phyloP scores from a whole-genome alignment of 2,113 vertebrate species.

The Boleophthalmus pectinirostris region DNA sequence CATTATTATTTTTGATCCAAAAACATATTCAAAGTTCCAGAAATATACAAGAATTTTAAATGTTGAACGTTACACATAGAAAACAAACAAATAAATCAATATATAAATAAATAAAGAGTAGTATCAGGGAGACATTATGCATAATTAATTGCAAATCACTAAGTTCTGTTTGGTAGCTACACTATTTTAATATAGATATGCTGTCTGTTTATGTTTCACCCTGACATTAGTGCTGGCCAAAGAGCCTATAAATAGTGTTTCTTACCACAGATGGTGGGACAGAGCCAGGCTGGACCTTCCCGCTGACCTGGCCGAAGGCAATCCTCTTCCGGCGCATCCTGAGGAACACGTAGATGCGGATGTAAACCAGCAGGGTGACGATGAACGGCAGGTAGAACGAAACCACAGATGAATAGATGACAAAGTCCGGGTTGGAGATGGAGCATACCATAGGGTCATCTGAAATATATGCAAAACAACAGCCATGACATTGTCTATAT shows the following conservation, averaged over 20 bases:
- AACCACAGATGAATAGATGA: constrained; percentile 94
- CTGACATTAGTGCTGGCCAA: background rate
- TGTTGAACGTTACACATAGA: too few relatives aligned
- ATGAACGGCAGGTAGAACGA: constrained; percentile 95
- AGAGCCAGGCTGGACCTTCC: constrained; percentile 73
- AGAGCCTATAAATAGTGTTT: background rate
- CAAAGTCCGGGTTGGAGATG: constrained; percentile 93
- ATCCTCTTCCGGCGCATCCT: constrained; percentile 86
- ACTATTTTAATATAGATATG: background rate
- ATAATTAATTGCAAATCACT: background rate
- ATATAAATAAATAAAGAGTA: too few relatives aligned
- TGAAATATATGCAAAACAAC: constrained; percentile 44
- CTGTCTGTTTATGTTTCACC: background rate
- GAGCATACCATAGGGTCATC: constrained; percentile 89
- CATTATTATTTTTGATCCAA: too few relatives aligned
- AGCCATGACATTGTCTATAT: background rate
- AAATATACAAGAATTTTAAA: too few relatives aligned
- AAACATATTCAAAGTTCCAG: too few relatives aligned
- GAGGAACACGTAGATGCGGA: constrained; percentile 91
- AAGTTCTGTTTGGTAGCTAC: background rate
- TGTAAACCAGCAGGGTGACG: constrained; percentile 90
- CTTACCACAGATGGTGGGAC: constrained; percentile 63
- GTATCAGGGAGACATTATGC: too few relatives aligned
- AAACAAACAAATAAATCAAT: too few relatives aligned
- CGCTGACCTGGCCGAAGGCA: constrained; percentile 83